Evolutionary conservation across 1,140 invertebrate species (phyloP).

Genomic region (Bicyclus anynana): DNA sequence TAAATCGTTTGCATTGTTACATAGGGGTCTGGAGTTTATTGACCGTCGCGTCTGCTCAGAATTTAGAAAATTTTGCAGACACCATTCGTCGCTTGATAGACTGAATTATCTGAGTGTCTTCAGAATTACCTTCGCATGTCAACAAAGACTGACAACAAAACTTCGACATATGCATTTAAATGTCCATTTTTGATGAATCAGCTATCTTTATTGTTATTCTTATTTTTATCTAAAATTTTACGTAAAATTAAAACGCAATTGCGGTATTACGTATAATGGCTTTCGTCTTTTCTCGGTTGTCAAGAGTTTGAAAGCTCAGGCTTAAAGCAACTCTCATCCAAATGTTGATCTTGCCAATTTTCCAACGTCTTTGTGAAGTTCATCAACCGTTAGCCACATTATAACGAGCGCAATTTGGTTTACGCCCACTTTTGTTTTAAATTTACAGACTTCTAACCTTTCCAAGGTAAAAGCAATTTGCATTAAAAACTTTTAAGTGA

Average conservation of each 20-base stretch:
- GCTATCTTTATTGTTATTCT: too few species aligned
- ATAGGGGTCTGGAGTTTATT: slow-evolving; percentile 57
- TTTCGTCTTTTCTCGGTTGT: too few species aligned
- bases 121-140: too few species aligned
- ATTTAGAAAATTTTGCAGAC: slow-evolving; percentile 17
- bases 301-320: too few species aligned
- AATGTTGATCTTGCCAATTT: neutral
- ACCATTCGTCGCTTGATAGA: slow-evolving; percentile 1
- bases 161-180: too few species aligned
- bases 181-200: too few species aligned
- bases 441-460: neutral
- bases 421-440: neutral
- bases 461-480: neutral
- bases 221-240: too few species aligned
- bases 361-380: neutral
- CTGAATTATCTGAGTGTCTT: neutral
- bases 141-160: too few species aligned
- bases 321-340: neutral
- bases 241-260: too few species aligned
- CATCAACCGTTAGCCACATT: neutral
- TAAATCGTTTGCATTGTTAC: slow-evolving; percentile 48
- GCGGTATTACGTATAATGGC: too few species aligned
- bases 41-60: slow-evolving; percentile 50
- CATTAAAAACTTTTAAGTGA: neutral
- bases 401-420: neutral